These are phyloP conservation scores for Aplochiton taeniatus DNA, from an alignment of 2,797 vertebrate species.

Conservation along the genomic window DNA sequence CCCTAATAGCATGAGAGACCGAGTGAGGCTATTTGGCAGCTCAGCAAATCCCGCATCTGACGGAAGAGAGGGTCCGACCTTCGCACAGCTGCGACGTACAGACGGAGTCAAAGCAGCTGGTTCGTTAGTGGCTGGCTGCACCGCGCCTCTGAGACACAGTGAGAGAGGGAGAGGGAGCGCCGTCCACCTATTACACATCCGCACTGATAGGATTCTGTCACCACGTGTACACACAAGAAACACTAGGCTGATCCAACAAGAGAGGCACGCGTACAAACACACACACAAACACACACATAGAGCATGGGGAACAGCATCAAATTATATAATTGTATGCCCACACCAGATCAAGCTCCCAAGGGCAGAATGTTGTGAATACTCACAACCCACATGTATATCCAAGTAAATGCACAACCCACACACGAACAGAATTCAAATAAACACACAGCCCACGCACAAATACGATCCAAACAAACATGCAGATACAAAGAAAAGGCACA, in stretches of 20 bases:
- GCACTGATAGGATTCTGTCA: conserved; percentile 27
- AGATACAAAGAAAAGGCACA: too few species aligned
- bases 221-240: conserved; percentile 29
- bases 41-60: conserved; percentile 38
- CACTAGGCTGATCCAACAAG: conserved; percentile 8
- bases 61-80: conserved; percentile 1
- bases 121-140: conserved; percentile 17
- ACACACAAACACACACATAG: conserved; percentile 20
- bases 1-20: conserved; percentile 32
- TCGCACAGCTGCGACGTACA: neutral
- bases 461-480: too few species aligned
- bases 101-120: conserved; percentile 9
- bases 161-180: neutral
- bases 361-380: too few species aligned
- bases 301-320: neutral
- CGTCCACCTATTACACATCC: conserved; percentile 13
- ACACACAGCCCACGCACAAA: too few species aligned
- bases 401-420: too few species aligned
- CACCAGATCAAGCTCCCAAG: neutral
- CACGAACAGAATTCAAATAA: too few species aligned
- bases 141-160: neutral
- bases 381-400: too few species aligned
- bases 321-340: neutral
- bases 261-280: conserved; percentile 13
- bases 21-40: conserved; percentile 22